A percentile compares a stretch with the other conserved stretches of the same genome.
Evolutionary conservation across 2,888 invertebrate species (phyloP).

Genomic region (Volucella zonaria): DNA sequence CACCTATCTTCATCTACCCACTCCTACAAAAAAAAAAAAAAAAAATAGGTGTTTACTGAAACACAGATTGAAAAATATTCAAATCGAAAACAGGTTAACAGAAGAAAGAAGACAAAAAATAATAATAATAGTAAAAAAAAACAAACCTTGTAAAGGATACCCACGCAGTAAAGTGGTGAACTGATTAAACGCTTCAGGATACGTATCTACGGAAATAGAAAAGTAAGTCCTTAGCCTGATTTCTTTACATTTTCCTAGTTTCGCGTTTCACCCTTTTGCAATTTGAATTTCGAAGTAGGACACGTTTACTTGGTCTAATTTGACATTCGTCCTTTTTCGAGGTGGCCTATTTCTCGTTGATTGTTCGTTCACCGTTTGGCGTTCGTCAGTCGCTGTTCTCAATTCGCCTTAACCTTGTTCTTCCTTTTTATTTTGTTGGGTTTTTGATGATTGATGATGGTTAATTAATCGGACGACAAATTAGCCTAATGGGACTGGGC

Average conservation of each 20-base stretch:
- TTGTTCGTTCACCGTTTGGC: neutral
- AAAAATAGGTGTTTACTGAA: constrained; percentile 16
- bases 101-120: constrained; percentile 2
- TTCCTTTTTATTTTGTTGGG: constrained; percentile 8
- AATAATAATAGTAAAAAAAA: neutral
- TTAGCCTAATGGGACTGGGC: constrained; percentile 61
- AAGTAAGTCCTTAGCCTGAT: constrained; percentile 57
- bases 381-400: neutral
- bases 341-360: neutral
- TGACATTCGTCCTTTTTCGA: constrained; percentile 22
- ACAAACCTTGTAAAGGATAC: constrained; percentile 32
- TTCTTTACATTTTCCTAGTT: neutral
- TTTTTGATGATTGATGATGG: constrained; percentile 66
- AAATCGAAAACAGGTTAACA: constrained; percentile 3
- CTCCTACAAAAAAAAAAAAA: too few relatives aligned
- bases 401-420: constrained; percentile 25
- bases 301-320: constrained; percentile 14
- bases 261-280: constrained; percentile 1
- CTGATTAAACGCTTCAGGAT: constrained; percentile 71
- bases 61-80: constrained; percentile 18
- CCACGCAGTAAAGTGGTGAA: constrained; percentile 42
- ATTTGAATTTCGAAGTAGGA: neutral
- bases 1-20: too few relatives aligned
- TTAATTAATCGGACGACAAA: constrained; percentile 72
- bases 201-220: constrained; percentile 72